A percentile compares a stretch with the other conserved stretches of the same genome.
These are phyloP conservation scores for Phoxinus phoxinus DNA, from an alignment of 2,113 vertebrate species.

Conservation along the genomic window DNA sequence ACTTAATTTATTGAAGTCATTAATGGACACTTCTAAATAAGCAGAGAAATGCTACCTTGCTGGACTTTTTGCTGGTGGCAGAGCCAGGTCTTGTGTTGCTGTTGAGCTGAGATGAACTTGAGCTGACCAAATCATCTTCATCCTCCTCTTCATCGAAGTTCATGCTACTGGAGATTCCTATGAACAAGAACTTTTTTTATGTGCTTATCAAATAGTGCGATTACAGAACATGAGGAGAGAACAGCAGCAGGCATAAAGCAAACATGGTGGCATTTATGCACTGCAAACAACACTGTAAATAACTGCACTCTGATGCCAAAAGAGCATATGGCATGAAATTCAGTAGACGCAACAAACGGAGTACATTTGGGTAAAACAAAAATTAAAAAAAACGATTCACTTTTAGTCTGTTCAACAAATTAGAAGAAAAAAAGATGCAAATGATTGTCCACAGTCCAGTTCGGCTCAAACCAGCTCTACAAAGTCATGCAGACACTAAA, in stretches of 20 bases:
- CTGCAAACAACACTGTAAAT: constrained; percentile 29
- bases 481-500: constrained; percentile 3
- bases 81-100: constrained; percentile 95
- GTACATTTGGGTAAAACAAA: background rate
- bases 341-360: background rate
- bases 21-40: background rate
- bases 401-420: constrained; percentile 7
- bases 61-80: constrained; percentile 93
- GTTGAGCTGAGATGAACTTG: constrained; percentile 95
- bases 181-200: constrained; percentile 7
- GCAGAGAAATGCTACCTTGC: constrained; percentile 77
- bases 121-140: constrained; percentile 95
- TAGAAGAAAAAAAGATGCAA: background rate
- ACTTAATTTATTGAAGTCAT: background rate
- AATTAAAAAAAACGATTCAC: background rate
- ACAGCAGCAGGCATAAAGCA: constrained; percentile 9
- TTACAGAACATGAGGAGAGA: background rate
- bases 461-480: background rate
- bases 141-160: constrained; percentile 97
- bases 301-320: constrained; percentile 19
- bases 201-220: background rate
- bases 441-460: background rate
- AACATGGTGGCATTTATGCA: constrained; percentile 12
- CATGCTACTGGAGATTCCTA: constrained; percentile 98
- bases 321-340: constrained; percentile 3